Evolutionary conservation across 2,888 invertebrate species (phyloP).

Genomic region (Oscheius sp.): DNA sequence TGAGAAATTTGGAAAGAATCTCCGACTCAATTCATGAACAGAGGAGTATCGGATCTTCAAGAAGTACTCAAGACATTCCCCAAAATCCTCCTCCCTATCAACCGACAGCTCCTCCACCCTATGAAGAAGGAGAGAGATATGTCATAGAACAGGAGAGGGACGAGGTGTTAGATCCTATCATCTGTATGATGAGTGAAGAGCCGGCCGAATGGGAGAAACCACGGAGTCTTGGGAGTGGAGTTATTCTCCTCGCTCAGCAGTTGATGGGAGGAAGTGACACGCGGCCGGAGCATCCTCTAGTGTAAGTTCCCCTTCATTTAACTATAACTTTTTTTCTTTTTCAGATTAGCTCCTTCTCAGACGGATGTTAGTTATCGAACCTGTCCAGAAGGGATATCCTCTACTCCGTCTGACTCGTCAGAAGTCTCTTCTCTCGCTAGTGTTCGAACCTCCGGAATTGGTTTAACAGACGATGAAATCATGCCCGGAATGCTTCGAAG

Average conservation of each 20-base stretch:
- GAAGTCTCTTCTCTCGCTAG: constrained; percentile 51
- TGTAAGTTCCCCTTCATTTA: background rate
- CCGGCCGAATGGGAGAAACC: constrained; percentile 37
- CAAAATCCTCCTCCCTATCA: constrained; percentile 55
- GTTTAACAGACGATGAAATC: constrained; percentile 44
- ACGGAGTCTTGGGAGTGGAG: constrained; percentile 51
- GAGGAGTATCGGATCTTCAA: constrained; percentile 46
- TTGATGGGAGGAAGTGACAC: constrained; percentile 49
- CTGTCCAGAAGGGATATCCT: constrained; percentile 37
- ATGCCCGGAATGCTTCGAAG: constrained; percentile 52
- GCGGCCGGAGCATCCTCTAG: constrained; percentile 15
- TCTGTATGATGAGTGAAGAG: constrained; percentile 52
- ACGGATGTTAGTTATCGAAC: constrained; percentile 47
- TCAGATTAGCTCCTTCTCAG: constrained; percentile 32
- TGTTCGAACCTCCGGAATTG: constrained; percentile 32
- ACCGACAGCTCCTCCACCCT: constrained; percentile 58
- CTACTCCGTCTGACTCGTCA: constrained; percentile 35
- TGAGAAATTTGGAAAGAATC: constrained; percentile 66
- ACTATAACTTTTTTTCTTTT: too few species aligned
- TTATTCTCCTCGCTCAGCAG: constrained; percentile 65
- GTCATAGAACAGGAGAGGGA: constrained; percentile 51
- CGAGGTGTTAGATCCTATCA: constrained; percentile 44
- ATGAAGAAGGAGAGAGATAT: constrained; percentile 50
- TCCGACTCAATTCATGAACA: constrained; percentile 69
- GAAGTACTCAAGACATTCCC: constrained; percentile 30